Evolutionary conservation across 1,140 invertebrate species (phyloP).

Genomic region (Tribolium castaneum): DNA sequence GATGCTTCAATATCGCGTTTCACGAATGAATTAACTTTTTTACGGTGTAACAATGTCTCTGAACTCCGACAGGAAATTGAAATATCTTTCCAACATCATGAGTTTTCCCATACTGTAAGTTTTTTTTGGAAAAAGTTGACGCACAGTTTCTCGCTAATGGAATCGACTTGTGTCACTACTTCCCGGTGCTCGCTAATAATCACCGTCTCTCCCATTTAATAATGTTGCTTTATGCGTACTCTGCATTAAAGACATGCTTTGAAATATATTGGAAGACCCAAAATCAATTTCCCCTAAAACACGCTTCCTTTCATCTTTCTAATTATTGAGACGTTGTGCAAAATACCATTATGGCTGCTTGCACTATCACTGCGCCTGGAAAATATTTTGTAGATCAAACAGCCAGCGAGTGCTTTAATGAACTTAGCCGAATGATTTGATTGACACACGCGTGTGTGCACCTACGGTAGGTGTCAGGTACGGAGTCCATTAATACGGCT

Average conservation of each 20-base stretch:
- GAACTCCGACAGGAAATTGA: conserved; percentile 47
- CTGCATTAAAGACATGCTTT: conserved; percentile 42
- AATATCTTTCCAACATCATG: conserved; percentile 46
- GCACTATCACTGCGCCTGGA: too few species aligned
- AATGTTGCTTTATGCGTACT: conserved; percentile 38
- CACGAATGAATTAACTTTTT: conserved; percentile 52
- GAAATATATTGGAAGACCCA: conserved; percentile 44
- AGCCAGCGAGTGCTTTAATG: neutral
- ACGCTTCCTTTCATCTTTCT: conserved; percentile 50
- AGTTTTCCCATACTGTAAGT: conserved; percentile 6
- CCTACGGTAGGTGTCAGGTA: neutral
- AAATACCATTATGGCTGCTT: conserved; percentile 32
- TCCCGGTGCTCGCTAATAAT: neutral
- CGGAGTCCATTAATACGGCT: conserved; percentile 6
- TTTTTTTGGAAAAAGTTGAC: neutral
- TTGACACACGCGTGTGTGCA: neutral
- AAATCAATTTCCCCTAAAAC: conserved; percentile 49
- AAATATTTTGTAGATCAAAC: too few species aligned
- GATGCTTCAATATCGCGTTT: conserved; percentile 50
- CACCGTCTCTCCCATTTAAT: conserved; percentile 7
- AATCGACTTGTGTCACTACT: neutral
- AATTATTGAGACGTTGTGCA: conserved; percentile 46
- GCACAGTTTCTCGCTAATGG: conserved; percentile 3
- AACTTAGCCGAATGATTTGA: neutral
- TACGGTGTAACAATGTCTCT: conserved; percentile 31